Evolutionary conservation across 2,113 vertebrate genomes (phyloP), one percentile per base, ranked within the genome.

Genomic region (Speoplatyrhinus poulsoni): DNA sequence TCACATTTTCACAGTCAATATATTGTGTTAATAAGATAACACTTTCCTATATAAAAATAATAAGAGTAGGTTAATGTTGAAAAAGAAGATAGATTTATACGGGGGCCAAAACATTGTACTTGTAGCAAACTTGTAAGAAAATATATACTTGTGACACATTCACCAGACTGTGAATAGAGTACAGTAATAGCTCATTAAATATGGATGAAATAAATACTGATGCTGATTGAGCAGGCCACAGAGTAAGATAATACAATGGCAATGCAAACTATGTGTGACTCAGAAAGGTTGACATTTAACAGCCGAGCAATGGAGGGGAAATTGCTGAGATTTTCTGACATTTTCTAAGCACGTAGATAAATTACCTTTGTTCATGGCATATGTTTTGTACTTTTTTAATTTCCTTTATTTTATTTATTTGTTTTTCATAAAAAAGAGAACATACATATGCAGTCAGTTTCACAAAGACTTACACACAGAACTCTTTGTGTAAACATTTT

Each of bases 401-500:
- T 33, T 26, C 9, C 50, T 11, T n/a, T 46, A 6, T 60, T 49
- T 11, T 6, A 46, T 16, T 48, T 17, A 47, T 52, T 62, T 52
- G n/a, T 50, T 61, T 50, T 61, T 64, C 26, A 54, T 12, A 16
- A 16, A n/a, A n/a, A 5, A 56, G 56, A 41, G 7, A 41, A 41
- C 3, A 3, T 26, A 13, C 19, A 46, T 63, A 70, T 70, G 70
- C 61, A 77, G 59, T 62, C 66, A 73, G 68, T 68, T 6, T 16
- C 32, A 69, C 81, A 76, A 69, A 66, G 67, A 84, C 60, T 67
- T 57, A 13, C 58, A 55, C n/a, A 33, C 58, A 36, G 62, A 52
- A 41, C 62, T 70, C 77, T 87, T 88, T 86, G 87, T 86, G 69
- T 67, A 80, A 88, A 69, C 73, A 67, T 81, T 85, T 85, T 76